Base-by-base conservation (phyloP, 2,888 invertebrate genomes). In the Tachystola acroxantha region DNA sequence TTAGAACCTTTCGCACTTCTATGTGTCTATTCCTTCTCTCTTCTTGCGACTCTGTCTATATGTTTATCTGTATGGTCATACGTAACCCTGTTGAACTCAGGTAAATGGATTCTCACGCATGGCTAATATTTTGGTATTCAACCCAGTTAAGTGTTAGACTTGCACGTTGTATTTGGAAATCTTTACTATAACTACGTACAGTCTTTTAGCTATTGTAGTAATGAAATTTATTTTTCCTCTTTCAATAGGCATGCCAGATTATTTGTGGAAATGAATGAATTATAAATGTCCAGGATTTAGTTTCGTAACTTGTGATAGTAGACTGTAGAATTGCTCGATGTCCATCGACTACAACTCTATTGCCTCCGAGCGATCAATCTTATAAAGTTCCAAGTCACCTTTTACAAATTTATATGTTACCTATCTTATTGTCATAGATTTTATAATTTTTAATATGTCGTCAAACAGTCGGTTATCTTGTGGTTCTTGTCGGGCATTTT, bases 401-500 rank as follows among this genome's bases (percentile, higher is more conserved):
- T 16, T 16, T 16, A 16, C 16, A 16, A 16, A 16, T 16, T 16
- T 16, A 16, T 16, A 16, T n/a, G 6, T 16, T 6, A 16, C 16
- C 6, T 6, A 16, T 6, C 6, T 16, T 16, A 16, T 16, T 16
- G 16, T 16, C 16, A 4, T 16, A 16, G 29, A n/a, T 30, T 22
- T 37, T 37, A 46, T 43, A 26, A n/a, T 29, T 41, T 47, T 33
- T 43, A 34, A 43, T 50, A 31, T 51, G 36, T 48, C 50, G 50
- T 53, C 45, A 48, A 48, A 65, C 60, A 67, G 61, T 59, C 69
- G 79, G 82, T 81, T 81, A 75, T 73, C 72, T 56, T 80, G 75
- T 81, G 82, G 82, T 82, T 80, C 82, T 86, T 80, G 85, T 84
- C 67, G 86, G 85, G 81, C 84, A 68, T 81, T 86, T 84, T 81